Evolutionary conservation across 1,140 invertebrate genomes (phyloP).

Genomic region (Bombus breviceps): DNA sequence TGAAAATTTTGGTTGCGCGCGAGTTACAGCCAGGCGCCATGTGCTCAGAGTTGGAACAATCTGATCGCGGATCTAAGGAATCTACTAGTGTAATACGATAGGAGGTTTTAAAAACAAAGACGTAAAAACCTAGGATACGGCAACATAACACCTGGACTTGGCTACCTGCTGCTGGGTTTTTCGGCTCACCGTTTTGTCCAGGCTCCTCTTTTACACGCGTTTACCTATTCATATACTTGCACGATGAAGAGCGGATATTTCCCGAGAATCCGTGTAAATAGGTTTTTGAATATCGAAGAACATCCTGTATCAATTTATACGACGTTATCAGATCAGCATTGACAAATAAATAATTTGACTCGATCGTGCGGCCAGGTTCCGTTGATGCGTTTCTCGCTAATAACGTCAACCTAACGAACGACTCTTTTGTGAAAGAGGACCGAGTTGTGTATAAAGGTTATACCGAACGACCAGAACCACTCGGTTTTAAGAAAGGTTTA

Average conservation of each 20-base stretch:
- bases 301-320: constrained; percentile 13
- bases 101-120: constrained; percentile 46
- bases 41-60: constrained; percentile 45
- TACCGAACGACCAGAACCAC: neutral
- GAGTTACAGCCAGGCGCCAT: constrained; percentile 38
- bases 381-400: constrained; percentile 6
- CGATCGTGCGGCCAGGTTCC: neutral
- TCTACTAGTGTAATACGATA: constrained; percentile 60
- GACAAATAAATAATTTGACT: neutral
- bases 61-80: constrained; percentile 47
- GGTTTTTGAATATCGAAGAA: neutral
- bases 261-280: neutral
- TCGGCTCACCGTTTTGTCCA: neutral
- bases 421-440: constrained; percentile 14
- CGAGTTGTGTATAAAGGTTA: neutral
- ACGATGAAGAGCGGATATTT: neutral
- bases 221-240: neutral
- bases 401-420: constrained; percentile 3
- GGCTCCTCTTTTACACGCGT: neutral
- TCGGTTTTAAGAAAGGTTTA: constrained; percentile 41
- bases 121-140: constrained; percentile 48
- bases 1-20: neutral
- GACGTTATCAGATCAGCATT: neutral
- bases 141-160: constrained; percentile 52
- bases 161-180: constrained; percentile 41